Conservation (phyloP, 2,113 vertebrate genomes). For the Dipodomys ordii region DNA sequence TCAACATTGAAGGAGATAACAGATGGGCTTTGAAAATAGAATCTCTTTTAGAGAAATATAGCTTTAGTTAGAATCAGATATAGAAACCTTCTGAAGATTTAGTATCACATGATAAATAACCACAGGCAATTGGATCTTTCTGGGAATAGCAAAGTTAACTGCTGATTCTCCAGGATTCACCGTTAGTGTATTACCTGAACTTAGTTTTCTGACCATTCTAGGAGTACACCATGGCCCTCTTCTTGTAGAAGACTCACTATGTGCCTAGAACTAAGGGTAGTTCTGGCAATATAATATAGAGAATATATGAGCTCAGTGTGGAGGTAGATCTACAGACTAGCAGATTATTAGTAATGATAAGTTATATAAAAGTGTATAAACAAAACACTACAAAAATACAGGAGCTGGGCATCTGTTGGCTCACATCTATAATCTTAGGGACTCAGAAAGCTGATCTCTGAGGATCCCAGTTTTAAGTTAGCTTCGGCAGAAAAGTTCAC, state of each 20-base stretch:
- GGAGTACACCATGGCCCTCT: background rate
- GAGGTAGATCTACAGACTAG: background rate
- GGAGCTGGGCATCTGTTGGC: too few relatives aligned
- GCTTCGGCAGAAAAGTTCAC: too few relatives aligned
- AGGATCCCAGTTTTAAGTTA: too few relatives aligned
- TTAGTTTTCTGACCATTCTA: background rate
- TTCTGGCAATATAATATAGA: background rate
- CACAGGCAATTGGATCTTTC: background rate
- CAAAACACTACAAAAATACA: background rate
- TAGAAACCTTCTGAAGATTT: background rate
- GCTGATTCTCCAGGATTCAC: background rate
- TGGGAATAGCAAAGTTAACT: background rate
- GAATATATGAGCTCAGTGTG: background rate
- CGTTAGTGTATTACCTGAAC: background rate
- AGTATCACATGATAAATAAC: background rate
- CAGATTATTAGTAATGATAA: background rate
- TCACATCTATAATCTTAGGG: too few relatives aligned
- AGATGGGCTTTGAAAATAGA: background rate
- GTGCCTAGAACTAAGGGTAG: background rate
- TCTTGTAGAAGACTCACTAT: background rate
- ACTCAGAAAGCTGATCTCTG: too few relatives aligned
- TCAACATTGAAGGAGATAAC: constrained; percentile 17
- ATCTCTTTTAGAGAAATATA: background rate
- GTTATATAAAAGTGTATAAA: background rate
- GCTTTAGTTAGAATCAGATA: background rate